These are phyloP conservation scores for Drosophila ogumai DNA, from an alignment of 1,140 invertebrate species.

Conservation along the genomic window DNA sequence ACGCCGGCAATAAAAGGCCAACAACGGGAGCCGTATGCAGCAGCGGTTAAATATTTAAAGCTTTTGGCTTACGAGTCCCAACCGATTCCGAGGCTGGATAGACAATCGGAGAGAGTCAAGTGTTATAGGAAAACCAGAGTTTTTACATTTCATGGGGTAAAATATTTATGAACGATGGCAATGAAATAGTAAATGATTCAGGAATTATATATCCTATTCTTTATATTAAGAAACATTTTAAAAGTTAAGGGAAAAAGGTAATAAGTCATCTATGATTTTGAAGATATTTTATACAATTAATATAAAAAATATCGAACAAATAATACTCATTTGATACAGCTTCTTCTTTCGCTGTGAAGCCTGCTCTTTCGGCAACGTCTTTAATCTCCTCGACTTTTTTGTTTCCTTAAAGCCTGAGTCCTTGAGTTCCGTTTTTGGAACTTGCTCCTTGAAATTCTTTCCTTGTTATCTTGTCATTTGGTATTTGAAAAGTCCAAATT, in stretches of 20 bases:
- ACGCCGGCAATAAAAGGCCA: slow-evolving; percentile 49
- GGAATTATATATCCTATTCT: neutral
- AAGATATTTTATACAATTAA: neutral
- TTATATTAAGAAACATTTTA: neutral
- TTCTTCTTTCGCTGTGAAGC: too few species aligned
- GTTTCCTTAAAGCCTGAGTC: too few species aligned
- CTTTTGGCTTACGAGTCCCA: slow-evolving; percentile 15
- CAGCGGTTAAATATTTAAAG: slow-evolving; percentile 49
- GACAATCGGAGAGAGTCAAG: neutral
- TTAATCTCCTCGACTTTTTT: too few species aligned
- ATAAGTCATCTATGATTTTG: neutral
- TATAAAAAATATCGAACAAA: neutral
- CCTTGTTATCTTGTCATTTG: too few species aligned
- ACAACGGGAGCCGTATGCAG: slow-evolving; percentile 36
- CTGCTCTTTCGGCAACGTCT: too few species aligned
- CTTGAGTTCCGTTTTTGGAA: too few species aligned
- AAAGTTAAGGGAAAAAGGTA: neutral
- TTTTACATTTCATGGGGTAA: slow-evolving; percentile 1
- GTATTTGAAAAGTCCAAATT: too few species aligned
- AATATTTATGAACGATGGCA: slow-evolving; percentile 7
- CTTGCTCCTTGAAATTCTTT: too few species aligned
- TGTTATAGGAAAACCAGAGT: neutral
- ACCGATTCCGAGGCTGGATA: slow-evolving; percentile 3
- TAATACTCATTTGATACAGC: neutral
- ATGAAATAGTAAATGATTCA: neutral